These are phyloP conservation scores for Anseranas semipalmata DNA, from an alignment of 2,113 vertebrate genomes.

Conservation along the genomic window DNA sequence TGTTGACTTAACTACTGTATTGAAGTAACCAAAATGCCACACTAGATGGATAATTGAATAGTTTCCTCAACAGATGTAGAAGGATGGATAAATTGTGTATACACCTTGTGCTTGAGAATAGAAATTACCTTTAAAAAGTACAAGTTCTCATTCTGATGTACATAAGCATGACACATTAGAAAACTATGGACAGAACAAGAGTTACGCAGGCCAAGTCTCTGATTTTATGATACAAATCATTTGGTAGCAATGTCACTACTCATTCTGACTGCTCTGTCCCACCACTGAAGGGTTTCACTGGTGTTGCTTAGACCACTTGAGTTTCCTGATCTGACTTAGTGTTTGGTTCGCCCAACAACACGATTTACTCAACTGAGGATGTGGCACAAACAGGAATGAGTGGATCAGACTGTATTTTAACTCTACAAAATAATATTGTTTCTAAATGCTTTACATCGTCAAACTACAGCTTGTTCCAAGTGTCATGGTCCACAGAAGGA, in stretches of 20 bases:
- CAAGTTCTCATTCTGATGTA: not conserved
- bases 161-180: not conserved
- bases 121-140: not conserved
- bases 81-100: not conserved
- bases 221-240: not conserved
- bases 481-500: not conserved
- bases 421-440: not conserved
- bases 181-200: not conserved
- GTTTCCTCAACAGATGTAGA: not conserved
- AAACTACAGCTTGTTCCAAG: not conserved
- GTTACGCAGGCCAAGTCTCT: not conserved
- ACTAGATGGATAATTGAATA: not conserved
- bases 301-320: not conserved
- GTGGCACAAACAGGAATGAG: not conserved
- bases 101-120: not conserved
- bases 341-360: not conserved
- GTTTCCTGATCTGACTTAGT: not conserved
- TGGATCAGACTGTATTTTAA: not conserved
- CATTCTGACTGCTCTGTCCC: not conserved
- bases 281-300: not conserved
- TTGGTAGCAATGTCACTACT: not conserved
- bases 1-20: not conserved
- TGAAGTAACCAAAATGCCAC: not conserved
- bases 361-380: not conserved
- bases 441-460: not conserved